Base-by-base conservation (phyloP, 2,888 invertebrate genomes). In the Liopterus haemorrhoidalis region DNA sequence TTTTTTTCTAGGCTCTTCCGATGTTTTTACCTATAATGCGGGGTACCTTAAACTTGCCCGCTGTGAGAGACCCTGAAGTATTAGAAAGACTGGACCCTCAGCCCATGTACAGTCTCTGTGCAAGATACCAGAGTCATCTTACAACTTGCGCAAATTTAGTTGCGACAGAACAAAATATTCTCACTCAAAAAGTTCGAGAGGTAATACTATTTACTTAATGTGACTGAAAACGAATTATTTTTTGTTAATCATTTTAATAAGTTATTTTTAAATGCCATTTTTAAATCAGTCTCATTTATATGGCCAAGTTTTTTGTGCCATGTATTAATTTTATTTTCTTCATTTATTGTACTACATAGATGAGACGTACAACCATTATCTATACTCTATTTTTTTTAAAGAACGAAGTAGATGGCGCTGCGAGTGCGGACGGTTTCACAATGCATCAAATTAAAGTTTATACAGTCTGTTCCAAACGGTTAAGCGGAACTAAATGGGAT, bases 1-100 rank as follows among this genome's bases (percentile, higher is more conserved):
- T 32, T 30, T 16, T 33, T 38, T 56, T 52, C 39, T 52, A 87
- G 75, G 82, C 77, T 55, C 92, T 94, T 56, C 93, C 94, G 2
- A 87, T 90, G 68, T 94, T 95, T 66, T 69, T 93, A 41, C 95
- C 95, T 0, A 91, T 95, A 36, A 89, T 95, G 81, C 70, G 92
- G 25, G 91, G 90, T 0, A 87, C 91, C 0, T 67, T 92, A 1
- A 90, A 90, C 28, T 68, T 91, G 40, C 88, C 92, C 0, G 85
- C 88, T 0, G 82, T 85, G 0, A 74, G 89, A 33, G 93, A 94
- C 65, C 85, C 89, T 0, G 91, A 92, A 62, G 82, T 93, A 1
- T 69, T 92, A 15, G 93, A 93, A 68, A 79, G 81, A 49, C 64
- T 83, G 5, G 82, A 83, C 59, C 67, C 68, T 4, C 56, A 62